These are phyloP conservation scores for Coptodon bakossiorum DNA, from an alignment of 2,113 vertebrate species.

Conservation along the genomic window DNA sequence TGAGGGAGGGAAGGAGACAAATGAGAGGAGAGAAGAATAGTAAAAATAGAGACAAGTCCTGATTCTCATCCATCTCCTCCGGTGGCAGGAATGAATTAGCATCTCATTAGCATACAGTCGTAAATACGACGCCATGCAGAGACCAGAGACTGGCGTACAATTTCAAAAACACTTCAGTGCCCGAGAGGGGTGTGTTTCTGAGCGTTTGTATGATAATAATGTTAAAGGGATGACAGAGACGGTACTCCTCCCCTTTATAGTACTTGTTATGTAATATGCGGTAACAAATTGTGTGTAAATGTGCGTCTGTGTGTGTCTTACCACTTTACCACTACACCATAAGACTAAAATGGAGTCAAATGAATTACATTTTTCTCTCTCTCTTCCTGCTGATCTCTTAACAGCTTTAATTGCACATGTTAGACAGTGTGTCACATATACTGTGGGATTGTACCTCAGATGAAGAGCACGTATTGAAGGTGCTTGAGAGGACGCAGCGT, in stretches of 20 bases:
- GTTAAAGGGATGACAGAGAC: neutral
- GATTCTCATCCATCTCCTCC: conserved; percentile 29
- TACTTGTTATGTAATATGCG: neutral
- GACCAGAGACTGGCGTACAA: neutral
- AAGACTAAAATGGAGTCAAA: neutral
- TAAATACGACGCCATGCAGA: conserved; percentile 13
- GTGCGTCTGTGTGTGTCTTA: neutral
- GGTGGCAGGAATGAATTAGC: conserved; percentile 3
- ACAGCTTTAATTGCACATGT: neutral
- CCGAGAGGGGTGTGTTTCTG: neutral
- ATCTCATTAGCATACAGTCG: conserved; percentile 32
- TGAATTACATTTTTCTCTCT: neutral
- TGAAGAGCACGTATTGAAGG: neutral
- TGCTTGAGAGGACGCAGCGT: neutral
- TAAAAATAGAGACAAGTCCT: conserved; percentile 30
- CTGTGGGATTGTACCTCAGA: neutral
- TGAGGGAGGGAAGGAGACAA: neutral
- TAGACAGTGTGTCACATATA: neutral
- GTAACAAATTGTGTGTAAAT: neutral
- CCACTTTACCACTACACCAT: neutral
- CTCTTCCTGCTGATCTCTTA: neutral
- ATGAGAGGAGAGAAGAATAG: neutral
- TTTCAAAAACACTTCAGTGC: neutral
- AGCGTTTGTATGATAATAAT: neutral
- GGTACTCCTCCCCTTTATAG: neutral